Percentiles rank a stretch among this genome's conserved stretches.
These are phyloP conservation scores for Characodon lateralis DNA, from an alignment of 2,797 vertebrate species.

Conservation along the genomic window DNA sequence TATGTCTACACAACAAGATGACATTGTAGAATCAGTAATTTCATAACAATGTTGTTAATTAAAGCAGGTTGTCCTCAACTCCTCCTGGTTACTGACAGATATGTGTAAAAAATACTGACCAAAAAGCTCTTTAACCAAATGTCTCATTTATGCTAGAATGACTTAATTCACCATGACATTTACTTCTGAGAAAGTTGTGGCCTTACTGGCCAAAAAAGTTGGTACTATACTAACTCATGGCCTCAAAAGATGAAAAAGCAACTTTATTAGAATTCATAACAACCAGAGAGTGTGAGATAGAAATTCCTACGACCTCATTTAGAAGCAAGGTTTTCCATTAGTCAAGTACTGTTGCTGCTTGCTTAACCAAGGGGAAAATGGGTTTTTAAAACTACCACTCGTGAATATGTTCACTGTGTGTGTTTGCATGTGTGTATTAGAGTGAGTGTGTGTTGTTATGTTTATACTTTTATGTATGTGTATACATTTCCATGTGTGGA, in stretches of 20 bases:
- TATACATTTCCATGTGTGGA: constrained; percentile 27
- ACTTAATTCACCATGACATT: constrained; percentile 9
- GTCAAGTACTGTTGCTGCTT: constrained; percentile 81
- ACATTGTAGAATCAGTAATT: not conserved
- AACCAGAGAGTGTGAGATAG: constrained; percentile 68
- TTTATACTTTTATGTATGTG: constrained; percentile 32
- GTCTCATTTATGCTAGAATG: not conserved
- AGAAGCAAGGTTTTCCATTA: constrained; percentile 79
- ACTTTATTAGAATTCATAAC: constrained; percentile 78
- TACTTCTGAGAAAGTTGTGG: constrained; percentile 9
- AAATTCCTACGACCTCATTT: constrained; percentile 80
- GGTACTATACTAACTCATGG: constrained; percentile 28
- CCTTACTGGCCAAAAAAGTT: constrained; percentile 20
- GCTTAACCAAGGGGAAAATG: constrained; percentile 83
- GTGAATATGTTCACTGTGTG: constrained; percentile 66
- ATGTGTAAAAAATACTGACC: not conserved
- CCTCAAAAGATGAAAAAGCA: constrained; percentile 57
- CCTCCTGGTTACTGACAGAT: not conserved
- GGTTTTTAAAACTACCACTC: constrained; percentile 80
- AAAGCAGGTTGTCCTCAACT: not conserved
- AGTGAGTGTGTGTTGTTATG: constrained; percentile 20
- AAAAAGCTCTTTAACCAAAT: not conserved
- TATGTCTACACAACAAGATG: not conserved
- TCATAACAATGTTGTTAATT: not conserved
- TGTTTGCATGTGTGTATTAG: constrained; percentile 12